Evolutionary conservation across 2,797 vertebrate species (phyloP).

Genomic region (Mormyrus hasselquistii): DNA sequence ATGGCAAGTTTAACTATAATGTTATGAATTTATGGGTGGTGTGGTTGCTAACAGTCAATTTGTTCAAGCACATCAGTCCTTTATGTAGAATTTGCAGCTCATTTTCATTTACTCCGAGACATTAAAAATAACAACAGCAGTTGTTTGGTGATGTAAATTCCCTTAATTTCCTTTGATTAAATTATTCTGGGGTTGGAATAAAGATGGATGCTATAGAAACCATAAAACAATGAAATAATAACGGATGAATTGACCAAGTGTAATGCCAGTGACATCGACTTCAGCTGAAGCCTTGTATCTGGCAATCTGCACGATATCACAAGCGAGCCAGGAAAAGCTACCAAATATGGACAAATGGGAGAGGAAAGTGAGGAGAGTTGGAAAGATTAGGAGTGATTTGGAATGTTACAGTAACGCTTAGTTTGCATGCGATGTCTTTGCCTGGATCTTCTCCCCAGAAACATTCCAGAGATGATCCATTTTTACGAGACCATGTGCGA

Average conservation of each 20-base stretch:
- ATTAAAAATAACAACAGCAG: neutral
- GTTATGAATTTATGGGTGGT: neutral
- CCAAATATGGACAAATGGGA: neutral
- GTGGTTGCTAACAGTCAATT: neutral
- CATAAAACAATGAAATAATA: neutral
- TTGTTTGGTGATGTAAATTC: neutral
- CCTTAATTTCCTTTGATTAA: neutral
- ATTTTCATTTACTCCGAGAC: neutral
- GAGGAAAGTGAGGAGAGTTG: neutral
- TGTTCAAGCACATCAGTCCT: neutral
- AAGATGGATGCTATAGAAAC: neutral
- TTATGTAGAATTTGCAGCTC: neutral
- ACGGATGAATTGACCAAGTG: neutral
- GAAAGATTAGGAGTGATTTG: neutral
- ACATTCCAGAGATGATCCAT: neutral
- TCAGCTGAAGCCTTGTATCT: neutral
- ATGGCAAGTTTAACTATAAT: neutral
- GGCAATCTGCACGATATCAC: neutral
- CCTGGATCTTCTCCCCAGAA: neutral
- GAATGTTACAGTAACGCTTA: neutral
- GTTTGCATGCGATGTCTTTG: neutral
- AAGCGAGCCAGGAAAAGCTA: neutral
- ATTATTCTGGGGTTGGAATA: neutral
- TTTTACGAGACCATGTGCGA: conserved; percentile 18
- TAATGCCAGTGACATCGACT: neutral